Base-by-base conservation (phyloP, 92 coral and sea anemone species). In the Siderastrea siderea region DNA sequence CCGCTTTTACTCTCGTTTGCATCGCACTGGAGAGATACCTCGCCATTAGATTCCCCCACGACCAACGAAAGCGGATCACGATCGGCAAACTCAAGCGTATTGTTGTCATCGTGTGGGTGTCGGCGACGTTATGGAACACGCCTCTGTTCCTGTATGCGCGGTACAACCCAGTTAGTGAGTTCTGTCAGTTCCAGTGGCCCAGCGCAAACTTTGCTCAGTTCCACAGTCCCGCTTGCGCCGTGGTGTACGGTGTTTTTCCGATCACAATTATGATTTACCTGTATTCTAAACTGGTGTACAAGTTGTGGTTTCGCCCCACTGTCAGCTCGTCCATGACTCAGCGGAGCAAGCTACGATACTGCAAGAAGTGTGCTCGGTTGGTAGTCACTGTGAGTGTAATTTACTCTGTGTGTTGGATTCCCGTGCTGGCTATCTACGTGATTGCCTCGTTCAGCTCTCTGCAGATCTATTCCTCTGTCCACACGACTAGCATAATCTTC, bases 331-430 rank as follows among this genome's bases (percentile, higher is more conserved):
- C 79, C 44, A 53, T 45, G 26, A 60, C 75, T 19, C 77, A 78
- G 4, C 85, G 74, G 63, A 87, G 3, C 38, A 77, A 47, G 65
- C 50, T 51, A 46, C 49, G 67, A 38, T 82, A 72, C 55, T 19
- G 73, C 89, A 76, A 74, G 26, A 88, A 80, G 26, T 75, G 86
- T 26, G 89, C 94, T 1, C 85, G 90, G 55, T 73, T 92, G 62
- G 94, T 92, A 11, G 72, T 92, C 5, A 88, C 83, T 5, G 94
- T 92, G 13, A 92, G 92, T 26, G 81, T 80, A 2, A 52, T 88
- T 54, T 92, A 92, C 79, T 52, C 81, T 9, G 15, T 92, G 9
- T 83, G 89, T 13, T 92, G 94, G 94, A 83, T 84, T 74, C 94
- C 94, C 1, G 80, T 68, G n/a, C 62, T 92, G 19, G 86, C 76